Evolutionary conservation across 2,888 invertebrate species (phyloP).

Genomic region (Campopleginae sp.): DNA sequence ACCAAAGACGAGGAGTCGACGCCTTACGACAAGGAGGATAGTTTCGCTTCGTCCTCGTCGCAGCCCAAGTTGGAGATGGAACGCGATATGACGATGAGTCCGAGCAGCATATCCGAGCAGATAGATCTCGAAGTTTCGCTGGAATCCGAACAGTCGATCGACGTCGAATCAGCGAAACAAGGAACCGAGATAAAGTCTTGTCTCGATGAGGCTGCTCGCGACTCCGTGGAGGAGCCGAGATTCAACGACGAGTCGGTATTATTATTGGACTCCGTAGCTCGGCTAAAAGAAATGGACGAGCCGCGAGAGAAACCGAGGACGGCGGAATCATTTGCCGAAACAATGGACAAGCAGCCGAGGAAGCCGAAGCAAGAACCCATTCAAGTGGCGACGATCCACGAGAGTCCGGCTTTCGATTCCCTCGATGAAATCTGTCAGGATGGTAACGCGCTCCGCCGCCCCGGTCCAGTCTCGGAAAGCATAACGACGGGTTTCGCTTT

Average conservation of each 20-base stretch:
- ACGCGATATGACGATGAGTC: slow-evolving; percentile 79
- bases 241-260: slow-evolving; percentile 70
- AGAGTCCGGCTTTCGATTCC: slow-evolving; percentile 78
- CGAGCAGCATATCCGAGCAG: slow-evolving; percentile 81
- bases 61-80: slow-evolving; percentile 75
- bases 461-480: slow-evolving; percentile 78
- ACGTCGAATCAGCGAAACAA: slow-evolving; percentile 77
- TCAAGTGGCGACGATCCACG: slow-evolving; percentile 74
- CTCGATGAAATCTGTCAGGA: slow-evolving; percentile 76
- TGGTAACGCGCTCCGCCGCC: slow-evolving; percentile 77
- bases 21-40: slow-evolving; percentile 75
- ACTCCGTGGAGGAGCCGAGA: slow-evolving; percentile 79
- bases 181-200: slow-evolving; percentile 74
- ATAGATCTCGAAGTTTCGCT: slow-evolving; percentile 78
- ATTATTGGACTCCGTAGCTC: slow-evolving; percentile 80
- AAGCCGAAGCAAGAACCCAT: slow-evolving; percentile 43
- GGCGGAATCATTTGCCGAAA: background rate
- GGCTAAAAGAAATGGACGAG: slow-evolving; percentile 80
- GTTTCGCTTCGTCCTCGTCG: slow-evolving; percentile 74
- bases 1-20: slow-evolving; percentile 81
- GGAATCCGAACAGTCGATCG: slow-evolving; percentile 67
- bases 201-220: slow-evolving; percentile 68
- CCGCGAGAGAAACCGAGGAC: slow-evolving; percentile 24
- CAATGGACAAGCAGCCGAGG: background rate
- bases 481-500: slow-evolving; percentile 76